Percentiles rank a stretch among this genome's conserved stretches.
phyloP scores from a whole-genome alignment of 2,113 vertebrate species.

The Zapus hudsonius region DNA sequence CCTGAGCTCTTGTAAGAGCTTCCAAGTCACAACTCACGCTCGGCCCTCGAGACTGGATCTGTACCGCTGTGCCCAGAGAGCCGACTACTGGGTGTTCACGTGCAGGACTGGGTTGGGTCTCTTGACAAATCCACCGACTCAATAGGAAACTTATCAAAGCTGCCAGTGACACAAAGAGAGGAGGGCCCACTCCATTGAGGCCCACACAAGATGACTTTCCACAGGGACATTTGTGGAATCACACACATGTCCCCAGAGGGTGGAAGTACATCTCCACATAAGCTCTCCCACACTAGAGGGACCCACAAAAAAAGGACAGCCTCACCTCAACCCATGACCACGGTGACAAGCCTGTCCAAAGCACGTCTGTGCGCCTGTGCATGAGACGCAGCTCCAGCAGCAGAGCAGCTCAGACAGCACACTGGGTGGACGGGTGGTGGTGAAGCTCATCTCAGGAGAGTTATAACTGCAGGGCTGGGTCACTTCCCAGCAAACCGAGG shows the following conservation, averaged over 20 bases:
- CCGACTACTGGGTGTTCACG: too few relatives aligned
- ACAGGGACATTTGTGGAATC: neutral
- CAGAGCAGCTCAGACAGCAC: neutral
- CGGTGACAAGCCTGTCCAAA: neutral
- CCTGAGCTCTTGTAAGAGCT: neutral
- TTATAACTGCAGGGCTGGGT: neutral
- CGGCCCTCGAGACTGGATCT: neutral
- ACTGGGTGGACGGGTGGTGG: neutral
- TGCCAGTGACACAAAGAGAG: neutral
- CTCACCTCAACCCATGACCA: neutral
- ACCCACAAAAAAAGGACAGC: neutral
- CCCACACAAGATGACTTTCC: neutral
- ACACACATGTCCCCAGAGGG: neutral
- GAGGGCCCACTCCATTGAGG: neutral
- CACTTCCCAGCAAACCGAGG: neutral
- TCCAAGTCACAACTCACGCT: neutral
- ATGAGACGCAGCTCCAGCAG: neutral
- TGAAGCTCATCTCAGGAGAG: too few relatives aligned
- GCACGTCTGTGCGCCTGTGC: too few relatives aligned
- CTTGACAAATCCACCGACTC: neutral
- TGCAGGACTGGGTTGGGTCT: neutral
- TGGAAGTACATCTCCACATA: neutral
- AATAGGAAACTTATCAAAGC: neutral
- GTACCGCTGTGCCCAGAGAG: neutral
- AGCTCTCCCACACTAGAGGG: neutral